A percentile compares a stretch with the other conserved stretches of the same genome.
Conservation (phyloP, 2,113 vertebrate species). For the Regulus satrapa region DNA sequence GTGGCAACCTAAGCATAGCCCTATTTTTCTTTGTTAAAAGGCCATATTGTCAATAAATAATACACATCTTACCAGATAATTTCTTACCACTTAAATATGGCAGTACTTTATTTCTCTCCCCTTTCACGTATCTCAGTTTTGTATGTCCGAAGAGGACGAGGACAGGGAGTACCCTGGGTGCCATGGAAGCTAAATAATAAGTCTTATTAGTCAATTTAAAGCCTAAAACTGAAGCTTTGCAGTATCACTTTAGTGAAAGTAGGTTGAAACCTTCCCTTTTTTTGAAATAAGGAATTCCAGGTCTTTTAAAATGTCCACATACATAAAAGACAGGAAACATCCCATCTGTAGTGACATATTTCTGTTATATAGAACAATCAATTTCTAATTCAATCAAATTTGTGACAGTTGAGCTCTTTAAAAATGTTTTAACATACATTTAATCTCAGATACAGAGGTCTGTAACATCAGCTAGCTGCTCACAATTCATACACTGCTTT, state of each 20-base stretch:
- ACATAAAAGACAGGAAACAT: background rate
- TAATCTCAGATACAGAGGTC: background rate
- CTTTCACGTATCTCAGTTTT: background rate
- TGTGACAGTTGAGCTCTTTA: background rate
- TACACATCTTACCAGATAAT: constrained; percentile 32
- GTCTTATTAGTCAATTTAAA: background rate
- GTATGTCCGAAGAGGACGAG: background rate
- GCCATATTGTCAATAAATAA: constrained; percentile 75
- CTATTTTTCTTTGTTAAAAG: constrained; percentile 83
- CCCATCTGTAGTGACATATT: background rate
- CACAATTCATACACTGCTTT: constrained; percentile 8
- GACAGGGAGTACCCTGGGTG: background rate
- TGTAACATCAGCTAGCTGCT: background rate
- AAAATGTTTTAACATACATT: constrained; percentile 10
- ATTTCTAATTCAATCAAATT: constrained; percentile 38
- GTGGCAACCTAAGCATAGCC: constrained; percentile 65
- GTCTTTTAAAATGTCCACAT: background rate
- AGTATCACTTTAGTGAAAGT: background rate
- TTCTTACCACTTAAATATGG: background rate
- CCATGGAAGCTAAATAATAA: background rate
- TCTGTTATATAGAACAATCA: constrained; percentile 26
- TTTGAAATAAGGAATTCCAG: background rate
- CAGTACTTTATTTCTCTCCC: background rate
- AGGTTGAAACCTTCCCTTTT: background rate
- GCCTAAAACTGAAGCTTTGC: background rate